phyloP scores from a whole-genome alignment of 2,113 vertebrate genomes.

The Phoenicopterus ruber region DNA sequence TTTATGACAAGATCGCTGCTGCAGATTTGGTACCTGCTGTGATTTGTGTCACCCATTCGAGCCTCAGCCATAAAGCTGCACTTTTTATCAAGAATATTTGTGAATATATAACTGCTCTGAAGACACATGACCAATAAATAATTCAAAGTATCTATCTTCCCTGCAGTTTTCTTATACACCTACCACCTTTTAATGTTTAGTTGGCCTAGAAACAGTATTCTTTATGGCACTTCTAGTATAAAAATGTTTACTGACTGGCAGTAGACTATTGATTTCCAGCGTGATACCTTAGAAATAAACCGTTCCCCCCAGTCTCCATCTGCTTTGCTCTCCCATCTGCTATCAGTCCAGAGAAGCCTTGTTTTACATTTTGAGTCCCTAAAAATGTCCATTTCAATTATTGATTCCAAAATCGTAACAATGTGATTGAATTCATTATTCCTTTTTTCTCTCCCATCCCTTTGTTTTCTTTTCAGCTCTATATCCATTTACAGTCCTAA shows the following conservation, averaged over 20 bases:
- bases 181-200: constrained; percentile 67
- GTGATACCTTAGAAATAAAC: constrained; percentile 11
- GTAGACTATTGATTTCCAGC: not conserved
- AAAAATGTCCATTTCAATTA: not conserved
- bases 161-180: constrained; percentile 56
- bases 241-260: constrained; percentile 71
- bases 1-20: constrained; percentile 59
- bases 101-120: constrained; percentile 63
- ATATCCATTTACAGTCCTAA: constrained; percentile 81
- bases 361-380: not conserved
- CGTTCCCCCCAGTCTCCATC: not conserved
- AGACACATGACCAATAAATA: constrained; percentile 77
- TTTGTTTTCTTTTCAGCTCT: constrained; percentile 74
- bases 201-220: constrained; percentile 69
- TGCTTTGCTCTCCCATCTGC: not conserved
- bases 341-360: not conserved
- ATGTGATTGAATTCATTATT: not conserved
- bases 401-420: not conserved
- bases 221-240: constrained; percentile 61
- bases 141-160: constrained; percentile 76
- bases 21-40: constrained; percentile 50
- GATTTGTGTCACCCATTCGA: constrained; percentile 73
- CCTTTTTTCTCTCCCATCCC: not conserved
- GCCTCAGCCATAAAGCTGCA: constrained; percentile 57
- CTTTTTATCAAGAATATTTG: constrained; percentile 72